Evolutionary conservation across 2,113 vertebrate genomes (phyloP).

Genomic region (Passer montanus): DNA sequence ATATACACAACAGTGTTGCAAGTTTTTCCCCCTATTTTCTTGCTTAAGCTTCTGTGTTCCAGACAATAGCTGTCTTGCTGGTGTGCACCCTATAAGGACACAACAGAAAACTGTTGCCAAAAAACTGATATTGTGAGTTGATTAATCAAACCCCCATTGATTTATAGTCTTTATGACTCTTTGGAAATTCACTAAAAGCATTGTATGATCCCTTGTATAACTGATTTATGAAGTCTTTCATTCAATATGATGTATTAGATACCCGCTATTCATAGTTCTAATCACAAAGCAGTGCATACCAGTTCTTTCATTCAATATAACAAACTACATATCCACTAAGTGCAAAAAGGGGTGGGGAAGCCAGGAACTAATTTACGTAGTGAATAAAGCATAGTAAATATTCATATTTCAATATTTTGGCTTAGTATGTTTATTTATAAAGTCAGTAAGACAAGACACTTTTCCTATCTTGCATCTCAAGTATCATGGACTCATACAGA

Average conservation of each 20-base stretch:
- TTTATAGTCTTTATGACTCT: conserved; percentile 27
- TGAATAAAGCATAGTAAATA: conserved; percentile 14
- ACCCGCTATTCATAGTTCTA: background rate
- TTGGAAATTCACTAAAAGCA: conserved; percentile 56
- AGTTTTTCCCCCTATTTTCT: background rate
- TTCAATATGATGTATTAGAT: conserved; percentile 54
- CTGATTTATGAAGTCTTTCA: conserved; percentile 68
- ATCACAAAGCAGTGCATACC: background rate
- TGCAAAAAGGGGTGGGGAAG: conserved; percentile 35
- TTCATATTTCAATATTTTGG: background rate
- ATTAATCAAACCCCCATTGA: background rate
- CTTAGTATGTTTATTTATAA: background rate
- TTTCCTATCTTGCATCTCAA: background rate
- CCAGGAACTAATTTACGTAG: background rate
- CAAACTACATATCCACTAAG: background rate
- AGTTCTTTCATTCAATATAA: conserved; percentile 1
- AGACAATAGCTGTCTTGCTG: background rate
- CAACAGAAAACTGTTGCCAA: background rate
- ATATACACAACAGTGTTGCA: background rate
- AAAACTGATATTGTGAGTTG: background rate
- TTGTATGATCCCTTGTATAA: conserved; percentile 46
- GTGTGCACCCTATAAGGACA: background rate
- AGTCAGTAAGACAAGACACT: background rate
- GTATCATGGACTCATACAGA: background rate
- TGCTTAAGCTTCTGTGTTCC: background rate